Evolutionary conservation across 37 sponge, comb jelly and placozoan species (phyloP).

Genomic region (Hexactinellida sp.): DNA sequence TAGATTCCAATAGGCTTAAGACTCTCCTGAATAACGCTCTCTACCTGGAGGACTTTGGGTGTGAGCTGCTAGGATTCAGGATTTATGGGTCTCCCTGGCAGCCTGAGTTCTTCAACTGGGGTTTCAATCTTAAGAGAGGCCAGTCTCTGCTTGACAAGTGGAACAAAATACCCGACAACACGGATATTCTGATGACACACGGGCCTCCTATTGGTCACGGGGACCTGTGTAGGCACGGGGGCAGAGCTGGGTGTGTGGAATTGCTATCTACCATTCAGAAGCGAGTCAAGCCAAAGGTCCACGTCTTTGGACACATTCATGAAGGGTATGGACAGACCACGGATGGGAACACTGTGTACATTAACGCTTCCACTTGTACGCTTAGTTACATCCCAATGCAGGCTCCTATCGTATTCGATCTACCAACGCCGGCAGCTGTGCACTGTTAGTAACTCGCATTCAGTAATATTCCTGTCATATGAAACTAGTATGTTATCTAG

Average conservation of each 20-base stretch:
- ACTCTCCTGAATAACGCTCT: constrained; percentile 14
- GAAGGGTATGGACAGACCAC: constrained; percentile 48
- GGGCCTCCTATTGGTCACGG: constrained; percentile 57
- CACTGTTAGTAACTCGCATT: no score
- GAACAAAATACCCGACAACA: constrained; percentile 33
- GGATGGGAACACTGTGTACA: constrained; percentile 30
- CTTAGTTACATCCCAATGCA: constrained; percentile 20
- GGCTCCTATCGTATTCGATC: constrained; percentile 35
- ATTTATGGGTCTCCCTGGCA: constrained; percentile 62
- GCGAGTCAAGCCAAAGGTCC: constrained; percentile 38
- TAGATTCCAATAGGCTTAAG: not conserved
- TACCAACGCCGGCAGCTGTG: constrained; percentile 7
- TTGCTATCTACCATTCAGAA: constrained; percentile 30
- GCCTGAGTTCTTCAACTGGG: constrained; percentile 35
- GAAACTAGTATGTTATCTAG: no score
- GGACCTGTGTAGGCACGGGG: constrained; percentile 19
- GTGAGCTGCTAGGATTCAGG: constrained; percentile 27
- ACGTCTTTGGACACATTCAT: constrained; percentile 57
- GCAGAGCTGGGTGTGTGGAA: constrained; percentile 49
- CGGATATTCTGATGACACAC: constrained; percentile 53
- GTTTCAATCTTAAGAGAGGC: constrained; percentile 43
- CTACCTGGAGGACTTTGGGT: constrained; percentile 36
- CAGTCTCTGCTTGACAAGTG: constrained; percentile 36
- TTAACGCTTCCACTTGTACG: constrained; percentile 43
- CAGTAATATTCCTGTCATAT: no score